A percentile compares a stretch with the other conserved stretches of the same genome.
Evolutionary conservation across 2,113 vertebrate genomes (phyloP).

Genomic region (Dicaeum eximium): DNA sequence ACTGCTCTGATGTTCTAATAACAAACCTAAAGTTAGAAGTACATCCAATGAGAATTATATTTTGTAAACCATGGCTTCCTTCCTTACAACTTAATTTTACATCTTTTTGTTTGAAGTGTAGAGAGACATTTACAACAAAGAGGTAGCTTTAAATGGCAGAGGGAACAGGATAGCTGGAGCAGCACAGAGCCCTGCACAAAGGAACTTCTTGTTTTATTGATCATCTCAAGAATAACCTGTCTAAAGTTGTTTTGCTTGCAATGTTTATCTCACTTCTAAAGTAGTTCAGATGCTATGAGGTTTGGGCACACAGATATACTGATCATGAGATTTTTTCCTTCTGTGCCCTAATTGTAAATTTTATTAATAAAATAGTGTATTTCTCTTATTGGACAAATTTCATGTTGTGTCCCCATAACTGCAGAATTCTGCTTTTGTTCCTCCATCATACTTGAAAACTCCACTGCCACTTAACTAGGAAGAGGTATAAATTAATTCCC

Average conservation of each 20-base stretch:
- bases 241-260: not conserved
- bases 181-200: not conserved
- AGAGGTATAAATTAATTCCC: not conserved
- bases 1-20: not conserved
- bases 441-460: not conserved
- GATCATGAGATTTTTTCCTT: not conserved
- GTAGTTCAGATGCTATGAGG: not conserved
- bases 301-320: not conserved
- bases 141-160: not conserved
- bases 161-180: not conserved
- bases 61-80: not conserved
- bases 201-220: not conserved
- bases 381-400: not conserved
- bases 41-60: not conserved
- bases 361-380: not conserved
- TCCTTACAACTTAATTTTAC: not conserved
- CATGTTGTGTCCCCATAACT: not conserved
- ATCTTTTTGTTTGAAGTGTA: not conserved
- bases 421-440: not conserved
- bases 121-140: not conserved
- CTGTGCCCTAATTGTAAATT: not conserved
- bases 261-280: not conserved
- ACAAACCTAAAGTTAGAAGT: not conserved
- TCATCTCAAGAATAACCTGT: not conserved
- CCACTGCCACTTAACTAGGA: too few relatives aligned